phyloP scores from a whole-genome alignment of 2,797 vertebrate species.

The Sebastes diaconus region DNA sequence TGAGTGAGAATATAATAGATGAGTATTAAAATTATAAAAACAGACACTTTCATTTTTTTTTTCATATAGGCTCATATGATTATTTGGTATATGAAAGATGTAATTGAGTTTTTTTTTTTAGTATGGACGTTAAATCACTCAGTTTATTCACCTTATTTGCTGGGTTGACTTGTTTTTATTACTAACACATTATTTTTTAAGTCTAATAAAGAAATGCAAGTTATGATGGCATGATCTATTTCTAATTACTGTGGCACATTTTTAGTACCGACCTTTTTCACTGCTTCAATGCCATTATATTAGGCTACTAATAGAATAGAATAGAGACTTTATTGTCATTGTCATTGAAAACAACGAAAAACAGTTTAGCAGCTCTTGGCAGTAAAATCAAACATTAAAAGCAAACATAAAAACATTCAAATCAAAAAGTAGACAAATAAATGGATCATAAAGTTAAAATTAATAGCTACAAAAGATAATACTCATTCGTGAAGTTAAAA shows the following conservation, averaged over 20 bases:
- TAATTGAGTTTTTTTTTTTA: neutral
- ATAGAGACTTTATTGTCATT: no score
- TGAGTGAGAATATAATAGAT: neutral
- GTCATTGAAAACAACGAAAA: no score
- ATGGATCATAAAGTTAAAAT: no score
- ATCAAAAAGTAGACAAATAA: no score
- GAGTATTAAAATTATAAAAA: no score
- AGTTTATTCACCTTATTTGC: neutral
- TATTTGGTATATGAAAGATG: fast-evolving
- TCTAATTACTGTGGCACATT: neutral
- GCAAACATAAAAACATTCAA: no score
- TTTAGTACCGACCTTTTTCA: neutral
- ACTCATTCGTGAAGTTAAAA: neutral
- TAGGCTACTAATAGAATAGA: neutral
- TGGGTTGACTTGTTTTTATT: neutral
- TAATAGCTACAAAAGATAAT: fast-evolving
- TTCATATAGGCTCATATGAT: neutral
- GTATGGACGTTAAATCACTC: neutral
- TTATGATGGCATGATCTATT: neutral
- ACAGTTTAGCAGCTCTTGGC: no score
- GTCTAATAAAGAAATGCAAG: fast-evolving
- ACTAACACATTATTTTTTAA: neutral
- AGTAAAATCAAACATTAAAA: no score
- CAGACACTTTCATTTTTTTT: neutral
- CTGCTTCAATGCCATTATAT: neutral